These are phyloP conservation scores for Limenitis camilla DNA, from an alignment of 2,888 invertebrate species.

Conservation along the genomic window DNA sequence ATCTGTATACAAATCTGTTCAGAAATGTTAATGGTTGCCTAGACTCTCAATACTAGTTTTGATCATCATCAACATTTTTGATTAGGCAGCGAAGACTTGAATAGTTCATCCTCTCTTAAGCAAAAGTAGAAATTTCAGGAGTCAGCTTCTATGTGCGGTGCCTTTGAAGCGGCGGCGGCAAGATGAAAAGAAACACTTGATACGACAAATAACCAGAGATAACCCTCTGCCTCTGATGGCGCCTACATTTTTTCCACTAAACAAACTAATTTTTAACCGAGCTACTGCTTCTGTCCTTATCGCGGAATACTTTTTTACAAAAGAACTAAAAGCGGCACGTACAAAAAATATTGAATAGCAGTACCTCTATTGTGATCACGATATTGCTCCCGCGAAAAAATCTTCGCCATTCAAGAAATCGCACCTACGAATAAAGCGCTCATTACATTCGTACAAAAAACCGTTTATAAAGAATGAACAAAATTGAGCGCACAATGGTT, in stretches of 20 bases:
- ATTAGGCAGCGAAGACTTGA: conserved; percentile 49
- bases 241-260: conserved; percentile 55
- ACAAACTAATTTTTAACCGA: conserved; percentile 39
- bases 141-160: conserved; percentile 60
- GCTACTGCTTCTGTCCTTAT: conserved; percentile 30
- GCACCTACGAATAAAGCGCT: conserved; percentile 68
- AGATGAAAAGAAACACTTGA: conserved; percentile 57
- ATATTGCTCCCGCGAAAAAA: conserved; percentile 35
- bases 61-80: conserved; percentile 34
- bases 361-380: conserved; percentile 24
- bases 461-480: conserved; percentile 59
- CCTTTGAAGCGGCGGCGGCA: conserved; percentile 52
- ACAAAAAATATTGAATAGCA: conserved; percentile 25
- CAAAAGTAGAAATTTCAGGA: conserved; percentile 40
- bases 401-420: conserved; percentile 48
- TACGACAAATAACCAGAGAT: conserved; percentile 71
- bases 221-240: conserved; percentile 48
- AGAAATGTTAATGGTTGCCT: conserved; percentile 33
- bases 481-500: conserved; percentile 63
- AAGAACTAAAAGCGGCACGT: conserved; percentile 7
- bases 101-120: conserved; percentile 48
- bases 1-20: conserved; percentile 35
- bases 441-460: conserved; percentile 66
- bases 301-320: conserved; percentile 21
- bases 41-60: conserved; percentile 19